A percentile compares a stretch with the other conserved stretches of the same genome.
Conservation (phyloP, 2,888 invertebrate species). For the Drosophila borealis region DNA sequence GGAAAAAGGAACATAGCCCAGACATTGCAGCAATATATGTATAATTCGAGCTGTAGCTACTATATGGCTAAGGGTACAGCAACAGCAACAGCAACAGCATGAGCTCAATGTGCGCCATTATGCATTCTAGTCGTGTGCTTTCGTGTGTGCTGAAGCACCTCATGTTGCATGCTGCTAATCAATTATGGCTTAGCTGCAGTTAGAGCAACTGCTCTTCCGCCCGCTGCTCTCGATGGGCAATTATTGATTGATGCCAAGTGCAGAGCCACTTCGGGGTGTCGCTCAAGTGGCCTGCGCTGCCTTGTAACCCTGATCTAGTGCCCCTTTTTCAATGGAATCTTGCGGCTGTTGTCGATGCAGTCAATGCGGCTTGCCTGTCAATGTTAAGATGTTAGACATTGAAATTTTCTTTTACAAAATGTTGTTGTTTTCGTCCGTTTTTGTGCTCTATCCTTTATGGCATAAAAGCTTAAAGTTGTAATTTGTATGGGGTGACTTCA, state of each 20-base stretch:
- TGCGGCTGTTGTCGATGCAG: slow-evolving; percentile 40
- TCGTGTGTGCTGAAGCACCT: slow-evolving; percentile 65
- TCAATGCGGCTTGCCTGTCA: slow-evolving; percentile 60
- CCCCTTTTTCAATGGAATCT: slow-evolving; percentile 52
- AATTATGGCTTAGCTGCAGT: slow-evolving; percentile 69
- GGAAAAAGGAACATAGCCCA: slow-evolving; percentile 44
- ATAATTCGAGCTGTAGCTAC: slow-evolving; percentile 16
- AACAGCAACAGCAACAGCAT: slow-evolving; percentile 30
- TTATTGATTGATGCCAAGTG: slow-evolving; percentile 82
- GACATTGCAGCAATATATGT: slow-evolving; percentile 28
- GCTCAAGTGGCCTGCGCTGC: slow-evolving; percentile 60
- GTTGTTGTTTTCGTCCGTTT: not conserved
- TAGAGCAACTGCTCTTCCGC: slow-evolving; percentile 65
- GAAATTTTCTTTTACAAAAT: slow-evolving; percentile 50
- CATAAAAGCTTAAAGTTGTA: slow-evolving; percentile 49
- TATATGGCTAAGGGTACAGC: slow-evolving; percentile 15
- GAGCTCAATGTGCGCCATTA: slow-evolving; percentile 62
- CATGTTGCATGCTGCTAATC: slow-evolving; percentile 80
- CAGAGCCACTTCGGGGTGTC: slow-evolving; percentile 46
- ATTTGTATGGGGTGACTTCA: slow-evolving; percentile 21
- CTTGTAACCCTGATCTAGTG: slow-evolving; percentile 79
- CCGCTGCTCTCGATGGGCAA: slow-evolving; percentile 79
- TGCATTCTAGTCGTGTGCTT: slow-evolving; percentile 66
- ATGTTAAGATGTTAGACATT: slow-evolving; percentile 81
- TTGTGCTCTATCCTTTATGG: slow-evolving; percentile 20